Evolutionary conservation across 2,888 invertebrate species (phyloP).

Genomic region (Drosophila falleni): DNA sequence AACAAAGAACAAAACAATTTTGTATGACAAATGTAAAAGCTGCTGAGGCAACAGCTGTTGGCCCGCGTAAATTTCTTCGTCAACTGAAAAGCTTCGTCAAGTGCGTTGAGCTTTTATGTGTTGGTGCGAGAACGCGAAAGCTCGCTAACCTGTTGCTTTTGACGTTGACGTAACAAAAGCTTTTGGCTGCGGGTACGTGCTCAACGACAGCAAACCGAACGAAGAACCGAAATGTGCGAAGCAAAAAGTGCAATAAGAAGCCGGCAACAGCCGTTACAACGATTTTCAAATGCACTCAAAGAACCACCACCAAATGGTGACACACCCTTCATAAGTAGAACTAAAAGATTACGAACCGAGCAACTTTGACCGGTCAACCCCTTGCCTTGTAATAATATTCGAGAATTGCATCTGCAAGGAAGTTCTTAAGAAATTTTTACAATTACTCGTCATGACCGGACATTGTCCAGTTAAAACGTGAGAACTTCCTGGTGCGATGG

Average conservation of each 20-base stretch:
- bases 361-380: constrained; percentile 28
- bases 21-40: constrained; percentile 30
- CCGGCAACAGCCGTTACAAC: constrained; percentile 30
- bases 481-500: constrained; percentile 51
- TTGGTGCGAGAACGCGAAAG: constrained; percentile 20
- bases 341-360: constrained; percentile 2
- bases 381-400: constrained; percentile 28
- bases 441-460: constrained; percentile 50
- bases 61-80: constrained; percentile 32
- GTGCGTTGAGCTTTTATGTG: constrained; percentile 38
- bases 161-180: constrained; percentile 43
- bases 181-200: constrained; percentile 45
- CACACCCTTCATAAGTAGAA: constrained; percentile 25
- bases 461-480: constrained; percentile 74
- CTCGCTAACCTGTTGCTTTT: constrained; percentile 48
- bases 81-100: constrained; percentile 52
- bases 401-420: constrained; percentile 19
- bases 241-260: constrained; percentile 23
- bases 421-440: constrained; percentile 21
- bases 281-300: constrained; percentile 29
- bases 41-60: constrained; percentile 48
- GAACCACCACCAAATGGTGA: constrained; percentile 46
- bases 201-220: constrained; percentile 27
- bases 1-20: constrained; percentile 25
- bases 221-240: constrained; percentile 1